Evolutionary conservation across 2,797 vertebrate genomes (phyloP), one percentile per base, ranked within the genome.

Genomic region (Eulemur coronatus): DNA sequence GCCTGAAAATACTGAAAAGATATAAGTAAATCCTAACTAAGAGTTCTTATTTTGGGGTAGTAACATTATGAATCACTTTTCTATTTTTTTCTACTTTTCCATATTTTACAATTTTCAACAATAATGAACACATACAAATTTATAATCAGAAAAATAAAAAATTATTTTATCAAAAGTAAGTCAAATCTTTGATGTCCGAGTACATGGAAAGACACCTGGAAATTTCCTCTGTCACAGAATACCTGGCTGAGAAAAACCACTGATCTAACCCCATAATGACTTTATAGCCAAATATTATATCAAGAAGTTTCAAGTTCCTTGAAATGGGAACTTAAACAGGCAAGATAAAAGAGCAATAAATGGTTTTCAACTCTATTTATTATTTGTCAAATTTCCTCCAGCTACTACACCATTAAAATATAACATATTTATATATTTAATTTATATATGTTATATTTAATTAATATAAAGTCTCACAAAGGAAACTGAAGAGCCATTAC

Each of bases 121-220:
- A 89, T 52, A 96, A 89, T 52, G 26, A 91, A 93, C 13, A 70
- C 6, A 76, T 48, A 88, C 17, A 4, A 89, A 95, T 67, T 92
- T 75, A 50, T 35, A 75, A 73, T 59, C 41, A 95, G 33, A 85
- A 89, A 76, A 72, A 48, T 26, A 28, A 70, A 61, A 30, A 67
- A 82, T 65, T 33, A 63, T 20, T 87, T 94, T 50, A 94, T 67
- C 6, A 91, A 93, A 93, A 93, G 76, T n/a, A 93, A 94, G 85
- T 78, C 13, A 78, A 84, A 84, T 78, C 22, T 24, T 78, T 92
- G 9, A 96, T 67, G 22, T 79, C 35, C 50, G 17, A 87, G 4
- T 85, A 85, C 14, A 33, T 48, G 22, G 84, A 92, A 84, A 95
- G 17, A 35, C 72, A 67, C 28, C 35, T 61, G 15, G 5, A 75